Conservation (phyloP, 1,140 invertebrate species). For the Drosophila persimilis region DNA sequence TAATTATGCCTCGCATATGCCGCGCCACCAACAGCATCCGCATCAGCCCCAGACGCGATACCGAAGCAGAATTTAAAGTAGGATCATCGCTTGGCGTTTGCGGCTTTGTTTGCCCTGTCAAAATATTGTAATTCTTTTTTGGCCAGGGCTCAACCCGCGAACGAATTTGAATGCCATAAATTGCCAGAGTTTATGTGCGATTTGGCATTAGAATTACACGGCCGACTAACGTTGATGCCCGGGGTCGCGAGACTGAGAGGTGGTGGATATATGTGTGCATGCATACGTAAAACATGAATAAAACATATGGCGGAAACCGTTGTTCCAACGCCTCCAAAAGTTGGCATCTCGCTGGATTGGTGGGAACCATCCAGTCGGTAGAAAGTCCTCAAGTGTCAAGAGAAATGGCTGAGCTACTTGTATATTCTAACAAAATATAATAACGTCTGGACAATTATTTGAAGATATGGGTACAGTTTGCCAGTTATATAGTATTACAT, state of each 20-base stretch:
- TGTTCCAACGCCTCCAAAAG: slow-evolving; percentile 19
- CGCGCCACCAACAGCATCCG: slow-evolving; percentile 37
- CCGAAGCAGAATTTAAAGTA: slow-evolving; percentile 71
- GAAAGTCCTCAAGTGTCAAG: too few relatives aligned
- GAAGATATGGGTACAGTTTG: too few relatives aligned
- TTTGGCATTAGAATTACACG: slow-evolving; percentile 66
- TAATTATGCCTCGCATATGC: slow-evolving; percentile 78
- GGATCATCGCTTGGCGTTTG: slow-evolving; percentile 63
- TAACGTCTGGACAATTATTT: too few relatives aligned
- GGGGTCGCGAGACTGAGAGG: slow-evolving; percentile 12
- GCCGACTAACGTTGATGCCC: slow-evolving; percentile 47
- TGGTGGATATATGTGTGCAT: slow-evolving; percentile 6
- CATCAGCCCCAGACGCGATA: not conserved
- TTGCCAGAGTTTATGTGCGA: slow-evolving; percentile 55
- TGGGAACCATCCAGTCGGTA: not conserved
- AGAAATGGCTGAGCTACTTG: too few relatives aligned
- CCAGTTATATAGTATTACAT: too few relatives aligned
- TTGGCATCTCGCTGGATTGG: not conserved
- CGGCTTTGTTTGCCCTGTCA: slow-evolving; percentile 72
- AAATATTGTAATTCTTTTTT: slow-evolving; percentile 73
- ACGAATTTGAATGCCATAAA: slow-evolving; percentile 70
- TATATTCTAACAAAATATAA: too few relatives aligned
- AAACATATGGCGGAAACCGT: slow-evolving; percentile 35
- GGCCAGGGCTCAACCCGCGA: slow-evolving; percentile 35
- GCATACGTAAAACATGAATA: slow-evolving; percentile 19